Base-by-base conservation (phyloP, 1,140 invertebrate species). In the Listronotus oregonensis region DNA sequence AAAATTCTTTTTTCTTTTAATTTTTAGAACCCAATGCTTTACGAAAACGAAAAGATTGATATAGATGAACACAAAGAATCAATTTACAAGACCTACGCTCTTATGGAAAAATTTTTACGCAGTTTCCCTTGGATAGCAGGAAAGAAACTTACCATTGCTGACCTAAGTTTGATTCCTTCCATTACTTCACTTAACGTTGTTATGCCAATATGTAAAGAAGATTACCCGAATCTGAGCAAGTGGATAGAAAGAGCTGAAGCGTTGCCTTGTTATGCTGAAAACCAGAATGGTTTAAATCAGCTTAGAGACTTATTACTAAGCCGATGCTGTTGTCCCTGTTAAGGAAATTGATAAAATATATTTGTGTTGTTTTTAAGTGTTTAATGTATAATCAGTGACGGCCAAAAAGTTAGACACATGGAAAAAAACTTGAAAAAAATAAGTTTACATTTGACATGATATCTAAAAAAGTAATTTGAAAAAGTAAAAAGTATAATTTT, bases 71-170 rank as follows among this genome's bases (percentile, higher is more conserved):
- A 66, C 31, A 60, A 56, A 39, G 64, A 60, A 54, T 60, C 56
- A 10, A 66, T 66, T 18, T 15, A 50, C 10, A 61, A 66, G 31
- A 66, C 58, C 4, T 66, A 66, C 18, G 49, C 57, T 17, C 15
- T 66, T 40, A 66, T 66, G 64, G 64, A 66, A 49, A 66, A 66
- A 47, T 66, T 66, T 17, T 40, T 66, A 2, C 15, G 64, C n/a
- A 46, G 44, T 43, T 60, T 50, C 39, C 56, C 57, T 18, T 66
- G 64, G 64, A 66, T 66, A 34, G 79, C 78, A 10, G 79, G 80
- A 9, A 73, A 80, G 14, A 61, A 75, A 32, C 56, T 85, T 6
- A 84, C 84, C 4, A 78, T 86, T 34, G 85, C 84, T 17, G 84
- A 82, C 67, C 77, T 79, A 44, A 70, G 74, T 32, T 72, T 81